phyloP scores from a whole-genome alignment of 2,113 vertebrate species.

The Scomber japonicus region DNA sequence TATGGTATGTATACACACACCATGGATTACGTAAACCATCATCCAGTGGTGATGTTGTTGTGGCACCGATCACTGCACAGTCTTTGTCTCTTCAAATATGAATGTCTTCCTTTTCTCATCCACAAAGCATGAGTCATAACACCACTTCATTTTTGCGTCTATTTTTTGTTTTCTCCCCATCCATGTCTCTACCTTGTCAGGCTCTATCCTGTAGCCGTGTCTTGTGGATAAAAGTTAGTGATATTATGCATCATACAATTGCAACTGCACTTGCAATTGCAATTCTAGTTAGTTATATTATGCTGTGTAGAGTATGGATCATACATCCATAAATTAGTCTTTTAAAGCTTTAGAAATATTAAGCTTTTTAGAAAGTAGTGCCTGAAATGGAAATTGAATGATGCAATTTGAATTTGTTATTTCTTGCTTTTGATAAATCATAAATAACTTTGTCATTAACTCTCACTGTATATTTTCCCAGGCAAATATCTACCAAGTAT shows the following conservation, averaged over 20 bases:
- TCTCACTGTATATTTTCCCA: not conserved
- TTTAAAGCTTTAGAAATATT: not conserved
- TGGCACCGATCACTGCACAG: conserved; percentile 40
- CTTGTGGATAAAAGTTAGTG: conserved; percentile 14
- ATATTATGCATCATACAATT: not conserved
- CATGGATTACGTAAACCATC: conserved; percentile 30
- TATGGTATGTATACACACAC: conserved; percentile 91
- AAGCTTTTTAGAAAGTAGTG: not conserved
- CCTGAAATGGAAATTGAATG: not conserved
- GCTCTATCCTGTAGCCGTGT: conserved; percentile 17
- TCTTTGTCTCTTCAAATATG: conserved; percentile 11
- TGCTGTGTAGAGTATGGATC: not conserved
- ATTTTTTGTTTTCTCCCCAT: not conserved
- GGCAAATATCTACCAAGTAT: not conserved
- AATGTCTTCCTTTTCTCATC: conserved; percentile 31
- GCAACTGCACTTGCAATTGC: not conserved
- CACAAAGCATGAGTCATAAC: conserved; percentile 42
- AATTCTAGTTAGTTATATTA: conserved; percentile 20
- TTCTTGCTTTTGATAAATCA: not conserved
- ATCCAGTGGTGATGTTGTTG: conserved; percentile 59
- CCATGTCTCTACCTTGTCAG: not conserved
- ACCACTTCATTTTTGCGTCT: not conserved
- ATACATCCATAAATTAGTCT: not conserved
- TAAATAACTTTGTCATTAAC: conserved; percentile 2
- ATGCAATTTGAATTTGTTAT: not conserved